Evolutionary conservation across 2,797 vertebrate species (phyloP).

Genomic region (Poecilia gillii): DNA sequence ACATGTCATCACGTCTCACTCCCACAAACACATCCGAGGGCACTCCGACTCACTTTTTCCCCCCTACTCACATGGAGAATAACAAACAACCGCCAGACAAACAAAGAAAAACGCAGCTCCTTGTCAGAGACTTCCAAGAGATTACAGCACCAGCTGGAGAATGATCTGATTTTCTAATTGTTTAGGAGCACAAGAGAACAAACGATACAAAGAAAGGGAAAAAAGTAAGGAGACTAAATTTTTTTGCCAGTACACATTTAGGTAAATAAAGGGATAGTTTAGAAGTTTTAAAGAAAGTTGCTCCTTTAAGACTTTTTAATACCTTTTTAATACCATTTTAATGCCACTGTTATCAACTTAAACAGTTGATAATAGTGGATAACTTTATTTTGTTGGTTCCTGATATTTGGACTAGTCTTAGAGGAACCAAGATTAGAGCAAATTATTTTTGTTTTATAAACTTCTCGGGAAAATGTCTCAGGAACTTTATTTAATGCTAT

Average conservation of each 20-base stretch:
- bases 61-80: conserved; percentile 66
- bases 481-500: neutral
- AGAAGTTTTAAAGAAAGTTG: neutral
- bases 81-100: conserved; percentile 75
- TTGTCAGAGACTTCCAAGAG: conserved; percentile 74
- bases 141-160: conserved; percentile 66
- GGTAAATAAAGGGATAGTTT: neutral
- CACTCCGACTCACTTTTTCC: conserved; percentile 66
- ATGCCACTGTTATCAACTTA: neutral
- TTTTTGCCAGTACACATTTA: neutral
- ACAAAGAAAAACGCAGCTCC: conserved; percentile 57
- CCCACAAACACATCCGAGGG: conserved; percentile 64
- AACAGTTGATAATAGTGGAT: neutral
- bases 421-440: neutral
- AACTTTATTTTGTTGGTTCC: neutral
- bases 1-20: conserved; percentile 66
- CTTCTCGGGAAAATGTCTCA: neutral
- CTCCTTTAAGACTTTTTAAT: neutral
- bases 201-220: conserved; percentile 10
- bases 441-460: neutral
- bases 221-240: neutral
- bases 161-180: conserved; percentile 60
- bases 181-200: conserved; percentile 46
- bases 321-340: no score
- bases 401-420: neutral